A percentile compares a stretch with the other conserved stretches of the same genome.
These are phyloP conservation scores for Drosophila kanapiae DNA, from an alignment of 1,140 invertebrate genomes.

Conservation along the genomic window DNA sequence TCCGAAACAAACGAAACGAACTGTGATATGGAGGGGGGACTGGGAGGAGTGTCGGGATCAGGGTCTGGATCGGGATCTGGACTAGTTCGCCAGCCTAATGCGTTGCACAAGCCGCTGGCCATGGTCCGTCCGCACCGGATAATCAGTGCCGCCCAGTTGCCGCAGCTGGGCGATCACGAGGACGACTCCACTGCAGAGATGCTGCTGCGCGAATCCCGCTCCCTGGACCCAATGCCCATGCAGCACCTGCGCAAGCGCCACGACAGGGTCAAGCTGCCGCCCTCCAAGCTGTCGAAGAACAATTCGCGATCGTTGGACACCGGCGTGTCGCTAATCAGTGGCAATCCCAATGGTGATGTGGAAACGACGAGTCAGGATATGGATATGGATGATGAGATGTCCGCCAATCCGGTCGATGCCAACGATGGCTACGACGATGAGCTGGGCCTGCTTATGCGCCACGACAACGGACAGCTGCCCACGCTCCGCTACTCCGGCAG, in stretches of 20 bases:
- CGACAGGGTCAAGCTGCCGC: slow-evolving; percentile 72
- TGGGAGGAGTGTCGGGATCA: slow-evolving; percentile 32
- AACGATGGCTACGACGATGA: slow-evolving; percentile 80
- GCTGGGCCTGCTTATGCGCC: slow-evolving; percentile 72
- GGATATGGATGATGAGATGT: slow-evolving; percentile 48
- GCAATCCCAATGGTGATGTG: slow-evolving; percentile 69
- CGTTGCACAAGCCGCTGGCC: slow-evolving; percentile 79
- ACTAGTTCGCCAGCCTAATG: slow-evolving; percentile 70
- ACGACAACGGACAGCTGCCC: slow-evolving; percentile 71
- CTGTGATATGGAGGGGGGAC: slow-evolving; percentile 82
- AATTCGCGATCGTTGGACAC: slow-evolving; percentile 80
- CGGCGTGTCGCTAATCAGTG: slow-evolving; percentile 80
- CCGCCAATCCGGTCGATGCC: slow-evolving; percentile 65
- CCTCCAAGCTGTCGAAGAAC: slow-evolving; percentile 81
- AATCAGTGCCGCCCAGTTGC: slow-evolving; percentile 66
- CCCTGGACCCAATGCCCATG: slow-evolving; percentile 80
- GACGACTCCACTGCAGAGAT: slow-evolving; percentile 43
- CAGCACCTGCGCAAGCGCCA: slow-evolving; percentile 75
- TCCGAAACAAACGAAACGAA: slow-evolving; percentile 84
- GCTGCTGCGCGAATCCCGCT: slow-evolving; percentile 75
- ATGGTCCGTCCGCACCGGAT: slow-evolving; percentile 84
- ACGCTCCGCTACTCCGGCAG: slow-evolving; percentile 58
- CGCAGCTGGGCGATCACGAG: slow-evolving; percentile 40
- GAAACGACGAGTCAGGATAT: slow-evolving; percentile 14
- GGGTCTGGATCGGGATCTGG: slow-evolving; percentile 47